Evolutionary conservation across 92 coral and sea anemone species (phyloP), one percentile per base, ranked within the genome.

Genomic region (Palythoa caribaeorum): DNA sequence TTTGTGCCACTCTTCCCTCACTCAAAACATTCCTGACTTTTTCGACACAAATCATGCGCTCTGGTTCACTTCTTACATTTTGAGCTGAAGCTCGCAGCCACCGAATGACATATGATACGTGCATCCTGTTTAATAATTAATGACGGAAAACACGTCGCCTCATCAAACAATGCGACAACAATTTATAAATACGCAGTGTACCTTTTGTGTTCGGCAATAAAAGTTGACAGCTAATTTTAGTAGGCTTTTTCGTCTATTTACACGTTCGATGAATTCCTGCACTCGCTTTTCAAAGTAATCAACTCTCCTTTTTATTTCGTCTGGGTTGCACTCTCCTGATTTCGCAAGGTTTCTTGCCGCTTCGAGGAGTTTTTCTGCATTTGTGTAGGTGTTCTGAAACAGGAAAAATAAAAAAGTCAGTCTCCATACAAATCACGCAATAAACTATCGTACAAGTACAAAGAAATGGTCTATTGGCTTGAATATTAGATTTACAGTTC

Each of bases 361-460:
- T 54, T 97, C 96, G 48, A 95, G 92, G 48, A 97, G 96, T 76
- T 97, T 96, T 55, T 95, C 97, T 1, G 98, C 98, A 90, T 97
- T 97, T 44, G 99, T 97, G 91, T 97, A 97, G 66, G 99, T 97
- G 87, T 97, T 97, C 99, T 97, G 90, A 79, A 93, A 93, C 74
- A 88, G 76, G 78, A 91, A 66, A 88, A 86, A 83, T 54, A 57
- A 83, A 68, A 40, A 16, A 72, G 69, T 37, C 1, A 72, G 80
- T 84, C 54, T 17, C 37, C 51, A 53, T 6, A 4, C 54, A 84
- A 73, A 19, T 52, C 69, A 75, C 80, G 79, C 88, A 84, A 60
- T 40, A 71, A 12, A 52, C 44, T 6, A 38, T 37, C 71, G 20
- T 71, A 14, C 66, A 78, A 38, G 50, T 44, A 44, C 50, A 44